A percentile compares a stretch with the other conserved stretches of the same genome.
Conservation (phyloP, 2,113 vertebrate species). For the Elaphurus davidianus region DNA sequence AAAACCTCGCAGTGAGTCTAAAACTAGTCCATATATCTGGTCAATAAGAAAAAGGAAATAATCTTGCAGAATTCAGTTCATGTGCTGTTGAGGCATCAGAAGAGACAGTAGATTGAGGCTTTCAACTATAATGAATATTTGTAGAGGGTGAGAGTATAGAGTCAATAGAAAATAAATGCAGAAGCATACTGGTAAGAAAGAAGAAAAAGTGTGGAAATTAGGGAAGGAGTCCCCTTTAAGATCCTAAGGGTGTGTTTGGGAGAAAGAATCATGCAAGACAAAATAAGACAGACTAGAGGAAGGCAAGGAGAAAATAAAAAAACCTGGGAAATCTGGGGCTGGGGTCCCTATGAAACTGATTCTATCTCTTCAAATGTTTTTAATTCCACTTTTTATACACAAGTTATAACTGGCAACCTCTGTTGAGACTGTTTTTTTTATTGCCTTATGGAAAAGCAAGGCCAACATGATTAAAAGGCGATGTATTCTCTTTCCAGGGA, state of each 20-base stretch:
- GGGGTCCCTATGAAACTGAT: background rate
- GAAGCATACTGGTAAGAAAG: background rate
- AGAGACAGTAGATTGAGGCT: background rate
- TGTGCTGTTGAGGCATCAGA: background rate
- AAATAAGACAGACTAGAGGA: constrained; percentile 53
- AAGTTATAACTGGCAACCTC: constrained; percentile 66
- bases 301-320: constrained; percentile 52
- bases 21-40: background rate
- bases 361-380: constrained; percentile 65
- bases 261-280: constrained; percentile 39
- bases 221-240: background rate
- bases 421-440: constrained; percentile 64
- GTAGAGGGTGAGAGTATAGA: background rate
- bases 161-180: background rate
- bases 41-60: background rate
- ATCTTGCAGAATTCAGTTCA: background rate
- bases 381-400: constrained; percentile 71
- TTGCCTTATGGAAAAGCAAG: constrained; percentile 68
- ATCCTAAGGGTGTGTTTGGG: constrained; percentile 23
- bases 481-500: constrained; percentile 54
- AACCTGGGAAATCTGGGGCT: constrained; percentile 44
- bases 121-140: background rate
- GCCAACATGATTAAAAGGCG: constrained; percentile 66
- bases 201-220: background rate
- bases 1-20: background rate